Conservation (phyloP, 2,113 vertebrate genomes). For the Sinocyclocheilus grahami region DNA sequence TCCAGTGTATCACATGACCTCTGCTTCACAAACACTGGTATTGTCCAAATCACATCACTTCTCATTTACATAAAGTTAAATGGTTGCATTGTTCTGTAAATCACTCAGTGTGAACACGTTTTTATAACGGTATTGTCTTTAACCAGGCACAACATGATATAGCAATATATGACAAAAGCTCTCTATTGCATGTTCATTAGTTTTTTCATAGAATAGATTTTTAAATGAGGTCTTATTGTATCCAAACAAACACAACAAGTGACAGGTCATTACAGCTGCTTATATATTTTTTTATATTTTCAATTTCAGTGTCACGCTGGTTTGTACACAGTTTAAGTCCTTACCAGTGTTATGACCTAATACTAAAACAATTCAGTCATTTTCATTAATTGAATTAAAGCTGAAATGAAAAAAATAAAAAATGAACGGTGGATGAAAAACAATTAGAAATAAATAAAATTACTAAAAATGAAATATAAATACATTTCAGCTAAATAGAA, state of each 20-base stretch:
- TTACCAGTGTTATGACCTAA: not conserved
- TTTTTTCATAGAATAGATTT: not conserved
- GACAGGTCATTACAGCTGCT: not conserved
- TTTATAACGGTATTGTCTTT: not conserved
- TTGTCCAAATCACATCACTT: slow-evolving; percentile 6
- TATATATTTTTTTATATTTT: too few species aligned
- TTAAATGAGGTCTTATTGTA: not conserved
- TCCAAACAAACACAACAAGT: not conserved
- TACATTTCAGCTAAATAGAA: not conserved
- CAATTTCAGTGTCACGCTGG: not conserved
- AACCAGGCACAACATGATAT: not conserved
- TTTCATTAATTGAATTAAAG: too few species aligned
- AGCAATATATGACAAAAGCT: not conserved
- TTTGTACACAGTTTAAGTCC: not conserved
- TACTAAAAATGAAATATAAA: not conserved
- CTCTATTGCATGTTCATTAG: not conserved
- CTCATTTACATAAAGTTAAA: not conserved
- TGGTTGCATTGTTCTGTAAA: not conserved
- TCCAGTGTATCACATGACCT: not conserved
- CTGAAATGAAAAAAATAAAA: not conserved
- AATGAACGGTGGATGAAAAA: not conserved
- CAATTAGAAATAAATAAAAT: not conserved
- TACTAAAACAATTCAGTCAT: too few species aligned
- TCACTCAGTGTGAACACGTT: not conserved
- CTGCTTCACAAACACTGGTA: not conserved